Evolutionary conservation across 2,888 invertebrate species (phyloP), one percentile per base, ranked within the genome.

Genomic region (Sinopyrophorus schimmeli): DNA sequence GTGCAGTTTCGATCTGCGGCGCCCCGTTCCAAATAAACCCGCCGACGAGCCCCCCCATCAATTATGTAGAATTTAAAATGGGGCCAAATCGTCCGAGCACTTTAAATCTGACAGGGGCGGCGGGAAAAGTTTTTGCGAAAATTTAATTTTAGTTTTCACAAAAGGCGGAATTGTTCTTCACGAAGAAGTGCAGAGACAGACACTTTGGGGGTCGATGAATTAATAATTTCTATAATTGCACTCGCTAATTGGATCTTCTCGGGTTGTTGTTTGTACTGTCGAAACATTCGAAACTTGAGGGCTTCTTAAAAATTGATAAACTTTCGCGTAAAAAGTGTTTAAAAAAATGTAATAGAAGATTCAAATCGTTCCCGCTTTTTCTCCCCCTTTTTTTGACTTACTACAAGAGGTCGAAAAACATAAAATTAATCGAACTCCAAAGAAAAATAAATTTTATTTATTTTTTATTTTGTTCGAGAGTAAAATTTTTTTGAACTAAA

Each of bases 91-190:
- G 42, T 16, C 14, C 31, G 30, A n/a, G 14, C 21, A 41, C 15
- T 41, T 21, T 23, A 21, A 31, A 18, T 28, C 30, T 23, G 15
- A 10, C 28, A 30, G 37, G 37, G 37, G 12, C 14, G 7, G 20
- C 15, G 18, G 21, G 26, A 9, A 34, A 17, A 37, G 35, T 35
- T 34, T 43, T 43, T 42, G 14, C 20, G 35, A 27, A 28, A n/a
- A 43, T 43, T 43, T 21, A 44, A 44, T 44, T 43, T 43, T 16
- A 34, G 34, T 34, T 41, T 42, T 24, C 21, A 20, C n/a, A n/a
- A n/a, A n/a, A 32, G 20, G 11, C 16, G 5, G 11, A 17, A 31
- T 31, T 15, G 30, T 31, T 34, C 10, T 35, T 24, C 23, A 24
- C 35, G 35, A n/a, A n/a, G n/a, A n/a, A n/a, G n/a, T n/a, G n/a